These are phyloP conservation scores for Chaenocephalus aceratus DNA, from an alignment of 2,113 vertebrate species.

Conservation along the genomic window DNA sequence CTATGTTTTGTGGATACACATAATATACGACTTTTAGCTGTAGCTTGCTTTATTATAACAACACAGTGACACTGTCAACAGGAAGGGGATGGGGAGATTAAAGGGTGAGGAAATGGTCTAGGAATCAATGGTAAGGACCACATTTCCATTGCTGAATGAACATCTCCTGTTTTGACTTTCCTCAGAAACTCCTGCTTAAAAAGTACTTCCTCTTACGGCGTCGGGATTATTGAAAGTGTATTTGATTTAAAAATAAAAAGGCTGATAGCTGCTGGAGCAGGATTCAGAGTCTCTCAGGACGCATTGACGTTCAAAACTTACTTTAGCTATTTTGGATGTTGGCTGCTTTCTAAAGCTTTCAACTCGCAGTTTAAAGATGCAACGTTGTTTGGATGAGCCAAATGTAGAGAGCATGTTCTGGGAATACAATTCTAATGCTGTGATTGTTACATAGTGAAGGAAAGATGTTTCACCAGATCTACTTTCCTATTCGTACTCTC, in stretches of 20 bases:
- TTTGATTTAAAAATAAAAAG: constrained; percentile 29
- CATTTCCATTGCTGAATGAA: constrained; percentile 21
- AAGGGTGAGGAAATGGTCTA: constrained; percentile 31
- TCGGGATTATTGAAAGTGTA: constrained; percentile 26
- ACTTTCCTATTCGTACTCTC: neutral
- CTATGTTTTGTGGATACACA: constrained; percentile 39
- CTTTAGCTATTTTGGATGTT: constrained; percentile 19
- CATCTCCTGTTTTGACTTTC: constrained; percentile 18
- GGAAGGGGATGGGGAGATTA: constrained; percentile 21
- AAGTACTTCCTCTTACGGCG: constrained; percentile 5
- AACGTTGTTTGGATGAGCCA: neutral
- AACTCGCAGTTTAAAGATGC: constrained; percentile 20
- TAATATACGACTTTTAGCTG: constrained; percentile 47
- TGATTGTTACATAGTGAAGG: neutral
- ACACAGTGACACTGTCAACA: constrained; percentile 26
- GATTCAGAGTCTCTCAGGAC: constrained; percentile 17
- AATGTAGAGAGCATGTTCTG: neutral
- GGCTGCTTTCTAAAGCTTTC: constrained; percentile 15
- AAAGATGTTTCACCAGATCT: constrained; percentile 14
- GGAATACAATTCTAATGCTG: neutral
- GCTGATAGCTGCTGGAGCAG: constrained; percentile 14
- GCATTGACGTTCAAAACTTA: constrained; percentile 24
- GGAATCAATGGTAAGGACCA: constrained; percentile 14
- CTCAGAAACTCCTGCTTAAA: constrained; percentile 12
- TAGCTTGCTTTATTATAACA: constrained; percentile 34